Base-by-base conservation (phyloP, 2,888 invertebrate species). In the Philereme vetulata region DNA sequence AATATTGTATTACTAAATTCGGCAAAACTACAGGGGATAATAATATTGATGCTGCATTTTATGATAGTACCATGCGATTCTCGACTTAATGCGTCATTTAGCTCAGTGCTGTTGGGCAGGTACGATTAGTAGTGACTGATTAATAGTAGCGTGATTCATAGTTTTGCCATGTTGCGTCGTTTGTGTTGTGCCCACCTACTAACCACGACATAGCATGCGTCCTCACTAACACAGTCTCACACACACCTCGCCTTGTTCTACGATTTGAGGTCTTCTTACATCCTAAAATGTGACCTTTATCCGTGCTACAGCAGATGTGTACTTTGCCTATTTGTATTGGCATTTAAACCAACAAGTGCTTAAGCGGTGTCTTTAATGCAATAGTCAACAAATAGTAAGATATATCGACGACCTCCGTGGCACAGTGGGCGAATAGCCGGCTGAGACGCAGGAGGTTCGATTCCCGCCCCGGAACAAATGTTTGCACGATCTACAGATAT, bases 271-370 rank as follows among this genome's bases (percentile, higher is more conserved):
- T 75, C 74, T 72, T 77, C 68, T 66, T 78, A 80, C 74, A 75
- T 76, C 72, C 72, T 67, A 78, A 68, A 71, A 75, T 74, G 71
- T 78, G 78, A 80, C 77, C 76, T 74, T 75, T 74, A 76, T 72
- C 67, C 62, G 68, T 64, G 64, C 58, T 40, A 36, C 32, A 35
- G 47, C 56, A 5, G 33, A 55, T 45, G 40, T 57, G 55, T 59
- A 50, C 59, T 50, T 52, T 46, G 46, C 45, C 45, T 57, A 58
- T 58, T 51, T 62, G 62, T 58, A 53, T 50, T 32, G 32, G 54
- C 8, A 51, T 57, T 47, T 42, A 54, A 62, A 57, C 34, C n/a
- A 48, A 52, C 52, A 56, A 32, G 5, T 21, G 34, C 8, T 8
- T 36, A 5, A 36, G 53, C 11, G 35, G 38, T 21, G 45, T 6